Base-by-base conservation (phyloP, 2,113 vertebrate species). In the Anoura caudifer region DNA sequence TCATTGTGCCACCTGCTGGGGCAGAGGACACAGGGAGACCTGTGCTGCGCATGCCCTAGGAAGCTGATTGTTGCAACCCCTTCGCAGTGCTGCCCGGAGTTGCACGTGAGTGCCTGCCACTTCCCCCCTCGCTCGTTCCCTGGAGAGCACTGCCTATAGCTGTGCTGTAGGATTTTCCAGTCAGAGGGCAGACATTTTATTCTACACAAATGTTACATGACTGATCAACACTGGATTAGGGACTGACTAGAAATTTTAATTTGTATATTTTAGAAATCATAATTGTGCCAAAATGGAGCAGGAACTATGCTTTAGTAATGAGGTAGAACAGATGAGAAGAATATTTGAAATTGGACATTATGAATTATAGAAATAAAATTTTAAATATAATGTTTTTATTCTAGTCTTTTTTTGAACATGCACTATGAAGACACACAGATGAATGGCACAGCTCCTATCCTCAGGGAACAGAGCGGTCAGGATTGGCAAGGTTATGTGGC, bases 1-100 rank as follows among this genome's bases (percentile, higher is more conserved):
- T 79, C 91, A 67, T 47, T 31, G 10, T 88, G 93, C 96, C 95
- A 94, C 92, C 91, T 97, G 82, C 92, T 92, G 72, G 92, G 52
- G 80, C 41, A 69, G 89, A 87, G 28, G 63, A 47, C 28, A 7
- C 47, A 70, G 52, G 61, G 24, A 38, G 52, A 69, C 87, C 61
- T 43, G 33, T 5, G 7, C 75, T 76, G 47, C 7, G 47, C 17
- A 5, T 28, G 26, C 10, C 43, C 70, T 7, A 10, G 82, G 20
- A 85, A 82, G 75, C 86, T 52, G 31, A 63, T 85, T 63, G 38
- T 90, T 59, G 22, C 36, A 41, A 22, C 12, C 14, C 52, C 24
- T 61, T 70, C 41, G 80, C 87, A 73, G n/a, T 77, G 38, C 87
- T 20, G 36, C 63, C 72, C 80, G 28, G 73, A 65, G 75, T 76